These are phyloP conservation scores for Phyllotreta striolata DNA, from an alignment of 2,888 invertebrate species.

Conservation along the genomic window DNA sequence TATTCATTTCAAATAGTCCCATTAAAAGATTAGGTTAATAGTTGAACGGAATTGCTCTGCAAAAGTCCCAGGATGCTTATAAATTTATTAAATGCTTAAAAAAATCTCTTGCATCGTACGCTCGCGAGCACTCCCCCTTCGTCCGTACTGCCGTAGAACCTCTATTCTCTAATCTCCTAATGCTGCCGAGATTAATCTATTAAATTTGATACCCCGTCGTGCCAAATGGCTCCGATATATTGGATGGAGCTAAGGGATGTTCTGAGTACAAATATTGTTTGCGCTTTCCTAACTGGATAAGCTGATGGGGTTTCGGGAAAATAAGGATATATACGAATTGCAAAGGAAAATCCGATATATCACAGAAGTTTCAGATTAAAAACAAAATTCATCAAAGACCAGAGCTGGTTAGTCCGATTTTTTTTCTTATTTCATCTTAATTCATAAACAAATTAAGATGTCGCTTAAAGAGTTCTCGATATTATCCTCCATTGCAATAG, in stretches of 20 bases:
- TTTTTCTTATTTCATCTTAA: too few relatives aligned
- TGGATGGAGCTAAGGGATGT: conserved; percentile 25
- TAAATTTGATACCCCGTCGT: conserved; percentile 34
- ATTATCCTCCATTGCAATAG: too few relatives aligned
- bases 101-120: conserved; percentile 21
- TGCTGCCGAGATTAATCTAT: conserved; percentile 34
- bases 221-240: conserved; percentile 32
- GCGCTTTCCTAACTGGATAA: conserved; percentile 22
- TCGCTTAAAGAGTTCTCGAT: too few relatives aligned
- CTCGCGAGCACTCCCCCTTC: conserved; percentile 15
- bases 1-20: neutral
- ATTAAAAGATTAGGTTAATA: conserved; percentile 3
- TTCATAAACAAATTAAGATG: too few relatives aligned
- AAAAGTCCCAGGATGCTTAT: conserved; percentile 21
- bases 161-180: conserved; percentile 34
- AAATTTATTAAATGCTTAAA: conserved; percentile 28
- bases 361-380: conserved; percentile 2
- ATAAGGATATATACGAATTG: conserved; percentile 12
- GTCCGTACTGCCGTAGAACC: conserved; percentile 5
- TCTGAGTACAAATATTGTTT: conserved; percentile 28
- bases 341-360: conserved; percentile 8
- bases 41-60: neutral
- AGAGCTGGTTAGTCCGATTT: too few relatives aligned
- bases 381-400: conserved; percentile 8
- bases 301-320: conserved; percentile 10